Evolutionary conservation across 2,888 invertebrate species (phyloP).

Genomic region (Sclerodermus sp.): DNA sequence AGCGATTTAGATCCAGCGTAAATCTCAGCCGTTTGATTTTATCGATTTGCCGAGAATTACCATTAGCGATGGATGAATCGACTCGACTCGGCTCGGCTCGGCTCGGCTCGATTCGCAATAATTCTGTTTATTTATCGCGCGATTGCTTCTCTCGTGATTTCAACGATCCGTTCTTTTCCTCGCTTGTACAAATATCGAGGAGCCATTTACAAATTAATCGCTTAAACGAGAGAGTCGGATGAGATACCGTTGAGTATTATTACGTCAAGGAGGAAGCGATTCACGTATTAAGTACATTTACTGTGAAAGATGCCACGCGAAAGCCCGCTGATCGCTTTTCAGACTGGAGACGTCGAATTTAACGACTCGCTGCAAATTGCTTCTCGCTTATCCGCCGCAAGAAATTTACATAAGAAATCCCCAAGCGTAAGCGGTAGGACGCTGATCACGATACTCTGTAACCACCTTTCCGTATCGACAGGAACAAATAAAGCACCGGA

Average conservation of each 20-base stretch:
- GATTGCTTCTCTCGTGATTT: background rate
- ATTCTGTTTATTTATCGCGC: slow-evolving; percentile 4
- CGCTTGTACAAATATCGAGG: background rate
- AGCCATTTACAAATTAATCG: background rate
- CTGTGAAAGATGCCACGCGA: background rate
- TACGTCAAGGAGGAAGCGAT: too few relatives aligned
- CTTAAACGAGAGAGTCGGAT: slow-evolving; percentile 5
- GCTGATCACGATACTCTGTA: slow-evolving; percentile 23
- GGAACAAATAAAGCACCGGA: slow-evolving; percentile 31
- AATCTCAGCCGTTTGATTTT: too few relatives aligned
- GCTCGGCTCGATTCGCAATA: background rate
- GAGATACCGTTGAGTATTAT: too few relatives aligned
- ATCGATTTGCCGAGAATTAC: too few relatives aligned
- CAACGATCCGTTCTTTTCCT: background rate
- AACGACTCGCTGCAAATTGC: slow-evolving; percentile 16
- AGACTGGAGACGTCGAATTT: background rate
- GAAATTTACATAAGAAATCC: slow-evolving; percentile 14
- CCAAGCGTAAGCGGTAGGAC: slow-evolving; percentile 4
- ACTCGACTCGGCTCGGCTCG: too few relatives aligned
- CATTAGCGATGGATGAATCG: too few relatives aligned
- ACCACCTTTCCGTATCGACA: slow-evolving; percentile 27
- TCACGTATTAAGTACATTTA: background rate
- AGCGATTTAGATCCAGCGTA: slow-evolving; percentile 28
- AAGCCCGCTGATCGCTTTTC: background rate
- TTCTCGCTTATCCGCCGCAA: slow-evolving; percentile 5